Evolutionary conservation across 2,113 vertebrate genomes (phyloP), one percentile per base, ranked within the genome.

Genomic region (Trematomus loennbergii): DNA sequence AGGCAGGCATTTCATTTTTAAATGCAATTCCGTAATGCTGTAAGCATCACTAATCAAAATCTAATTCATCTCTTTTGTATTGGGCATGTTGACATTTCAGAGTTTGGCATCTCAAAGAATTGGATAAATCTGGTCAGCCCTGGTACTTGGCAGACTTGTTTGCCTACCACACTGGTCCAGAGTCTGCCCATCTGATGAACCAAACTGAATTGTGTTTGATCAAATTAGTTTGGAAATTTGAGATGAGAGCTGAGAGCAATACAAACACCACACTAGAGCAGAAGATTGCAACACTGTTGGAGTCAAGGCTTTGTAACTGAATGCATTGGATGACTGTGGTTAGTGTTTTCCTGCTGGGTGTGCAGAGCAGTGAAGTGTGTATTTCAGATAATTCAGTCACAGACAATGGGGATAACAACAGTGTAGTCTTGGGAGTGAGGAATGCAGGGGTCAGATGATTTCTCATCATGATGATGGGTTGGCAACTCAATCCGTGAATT

Each of bases 321-420:
- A 79, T 57, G 67, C 45, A 17, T 58, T 12, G 67, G 57, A 43
- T 80, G 57, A 60, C 72, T 76, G 57, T 49, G 61, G 61, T 63
- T 55, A 53, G 22, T 79, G 66, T 52, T 72, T 48, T 65, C 29
- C 40, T 66, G 64, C 50, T 73, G 45, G 57, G 33, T 36, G 64
- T 74, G 59, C 64, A 74, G 75, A 73, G 71, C 36, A 61, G 61
- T 13, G 62, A 59, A 67, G 78, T 75, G 49, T 85, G 65, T 79
- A 79, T 79, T 82, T 72, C 63, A 77, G 57, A 77, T 61, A 57
- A 59, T 61, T 78, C 36, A 55, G 46, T 74, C 58, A 43, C 40
- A 54, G 17, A 73, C 78, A 79, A 72, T 79, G 53, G 29, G 45
- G 29, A 60, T 33, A 58, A 67, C 40, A 55, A 13, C 50, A 12